Evolutionary conservation across 2,113 vertebrate genomes (phyloP).

Genomic region (Callithrix jacchus): DNA sequence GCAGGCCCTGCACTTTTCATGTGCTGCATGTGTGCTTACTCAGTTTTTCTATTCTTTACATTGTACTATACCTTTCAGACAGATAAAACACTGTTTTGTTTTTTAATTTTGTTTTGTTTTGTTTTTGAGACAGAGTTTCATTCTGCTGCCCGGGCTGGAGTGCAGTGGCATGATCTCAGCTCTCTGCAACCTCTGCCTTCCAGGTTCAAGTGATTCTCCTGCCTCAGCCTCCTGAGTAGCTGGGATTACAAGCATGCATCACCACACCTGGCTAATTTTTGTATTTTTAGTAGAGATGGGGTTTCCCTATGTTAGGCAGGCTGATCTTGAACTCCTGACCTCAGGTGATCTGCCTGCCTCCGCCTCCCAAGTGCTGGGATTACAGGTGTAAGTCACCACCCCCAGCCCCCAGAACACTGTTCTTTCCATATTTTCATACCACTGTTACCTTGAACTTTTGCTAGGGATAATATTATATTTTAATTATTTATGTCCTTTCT

Average conservation of each 20-base stretch:
- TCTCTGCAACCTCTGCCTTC: neutral
- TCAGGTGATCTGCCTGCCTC: neutral
- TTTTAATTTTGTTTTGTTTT: neutral
- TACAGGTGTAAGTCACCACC: neutral
- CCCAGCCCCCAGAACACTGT: neutral
- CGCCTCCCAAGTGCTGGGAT: neutral
- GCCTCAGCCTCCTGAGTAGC: neutral
- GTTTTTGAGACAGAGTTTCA: neutral
- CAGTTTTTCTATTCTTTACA: neutral
- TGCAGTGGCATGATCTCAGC: neutral
- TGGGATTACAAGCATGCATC: neutral
- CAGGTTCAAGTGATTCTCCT: neutral
- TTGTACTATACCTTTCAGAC: neutral
- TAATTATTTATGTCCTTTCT: accelerated
- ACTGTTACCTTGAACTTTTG: neutral
- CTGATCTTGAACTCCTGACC: neutral
- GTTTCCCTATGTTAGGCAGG: neutral
- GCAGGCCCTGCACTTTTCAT: neutral
- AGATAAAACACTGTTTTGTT: neutral
- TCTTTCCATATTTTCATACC: neutral
- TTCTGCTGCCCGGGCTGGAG: neutral
- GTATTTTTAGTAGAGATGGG: neutral
- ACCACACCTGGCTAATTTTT: neutral
- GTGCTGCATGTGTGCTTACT: neutral
- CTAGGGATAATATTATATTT: neutral